These are phyloP conservation scores for Oreochromis niloticus DNA, from an alignment of 2,113 vertebrate genomes.

Conservation along the genomic window DNA sequence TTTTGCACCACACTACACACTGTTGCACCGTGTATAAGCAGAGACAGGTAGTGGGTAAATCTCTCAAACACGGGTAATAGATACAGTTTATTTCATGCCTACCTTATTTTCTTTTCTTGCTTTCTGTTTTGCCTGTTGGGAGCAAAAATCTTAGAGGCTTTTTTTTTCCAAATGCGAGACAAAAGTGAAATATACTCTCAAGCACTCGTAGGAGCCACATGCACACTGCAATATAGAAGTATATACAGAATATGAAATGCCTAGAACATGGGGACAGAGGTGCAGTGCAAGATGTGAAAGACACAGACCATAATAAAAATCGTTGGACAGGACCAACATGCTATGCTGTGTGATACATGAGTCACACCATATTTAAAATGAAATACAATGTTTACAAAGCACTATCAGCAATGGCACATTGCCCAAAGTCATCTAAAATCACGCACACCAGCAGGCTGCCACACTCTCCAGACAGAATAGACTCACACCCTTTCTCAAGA, in stretches of 20 bases:
- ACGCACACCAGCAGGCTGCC: conserved; percentile 1
- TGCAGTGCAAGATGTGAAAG: not conserved
- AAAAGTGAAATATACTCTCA: not conserved
- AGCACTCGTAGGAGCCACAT: not conserved
- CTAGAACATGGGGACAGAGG: not conserved
- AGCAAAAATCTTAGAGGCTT: not conserved
- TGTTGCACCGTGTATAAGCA: not conserved
- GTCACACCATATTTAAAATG: conserved; percentile 22
- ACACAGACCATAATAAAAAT: not conserved
- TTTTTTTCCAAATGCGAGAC: not conserved
- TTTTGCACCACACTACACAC: not conserved
- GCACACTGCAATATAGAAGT: not conserved
- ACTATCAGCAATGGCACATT: not conserved
- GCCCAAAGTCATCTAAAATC: conserved; percentile 9
- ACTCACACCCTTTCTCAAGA: not conserved
- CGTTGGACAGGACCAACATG: not conserved
- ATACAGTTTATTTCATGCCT: not conserved
- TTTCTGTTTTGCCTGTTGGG: not conserved
- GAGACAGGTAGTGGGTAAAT: not conserved
- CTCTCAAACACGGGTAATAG: not conserved
- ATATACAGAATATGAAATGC: not conserved
- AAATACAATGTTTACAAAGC: conserved; percentile 26
- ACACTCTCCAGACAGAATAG: not conserved
- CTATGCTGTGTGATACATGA: not conserved
- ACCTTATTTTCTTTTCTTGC: not conserved